phyloP scores from a whole-genome alignment of 1,140 invertebrate genomes.

The Dendrolimus kikuchii region DNA sequence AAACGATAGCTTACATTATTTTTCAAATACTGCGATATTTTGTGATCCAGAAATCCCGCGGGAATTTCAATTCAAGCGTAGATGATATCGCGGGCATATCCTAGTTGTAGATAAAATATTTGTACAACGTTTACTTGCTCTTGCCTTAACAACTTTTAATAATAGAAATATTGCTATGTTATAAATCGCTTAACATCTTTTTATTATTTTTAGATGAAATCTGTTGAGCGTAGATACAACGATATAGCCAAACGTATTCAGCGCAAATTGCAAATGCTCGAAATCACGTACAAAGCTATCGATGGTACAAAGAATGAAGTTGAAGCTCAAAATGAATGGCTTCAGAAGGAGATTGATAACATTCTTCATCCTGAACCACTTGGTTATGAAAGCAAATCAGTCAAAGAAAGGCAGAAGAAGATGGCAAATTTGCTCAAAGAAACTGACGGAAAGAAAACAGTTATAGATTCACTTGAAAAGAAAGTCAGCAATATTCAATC shows the following conservation, averaged over 20 bases:
- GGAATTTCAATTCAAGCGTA: no score
- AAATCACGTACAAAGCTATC: constrained; percentile 86
- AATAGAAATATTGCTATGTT: neutral
- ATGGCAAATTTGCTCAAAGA: constrained; percentile 86
- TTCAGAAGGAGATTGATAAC: constrained; percentile 81
- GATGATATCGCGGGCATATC: no score
- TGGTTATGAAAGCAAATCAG: constrained; percentile 82
- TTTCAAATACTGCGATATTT: no score
- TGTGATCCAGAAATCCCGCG: no score
- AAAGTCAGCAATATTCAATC: constrained; percentile 86
- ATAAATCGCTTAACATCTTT: constrained; percentile 2
- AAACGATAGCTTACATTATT: no score
- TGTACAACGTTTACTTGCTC: constrained; percentile 8
- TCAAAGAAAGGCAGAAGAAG: constrained; percentile 80
- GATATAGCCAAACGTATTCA: constrained; percentile 88
- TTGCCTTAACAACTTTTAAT: neutral
- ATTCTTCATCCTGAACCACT: constrained; percentile 78
- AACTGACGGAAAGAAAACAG: constrained; percentile 85
- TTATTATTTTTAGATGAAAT: constrained; percentile 77
- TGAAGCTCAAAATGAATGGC: constrained; percentile 84
- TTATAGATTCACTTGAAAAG: constrained; percentile 87
- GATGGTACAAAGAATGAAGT: constrained; percentile 84
- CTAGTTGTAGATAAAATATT: neutral
- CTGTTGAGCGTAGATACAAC: constrained; percentile 84
- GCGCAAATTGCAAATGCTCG: constrained; percentile 85